Percentiles rank a stretch among this genome's conserved stretches.
phyloP scores from a whole-genome alignment of 2,797 vertebrate species.

The Sandelia bainsii region DNA sequence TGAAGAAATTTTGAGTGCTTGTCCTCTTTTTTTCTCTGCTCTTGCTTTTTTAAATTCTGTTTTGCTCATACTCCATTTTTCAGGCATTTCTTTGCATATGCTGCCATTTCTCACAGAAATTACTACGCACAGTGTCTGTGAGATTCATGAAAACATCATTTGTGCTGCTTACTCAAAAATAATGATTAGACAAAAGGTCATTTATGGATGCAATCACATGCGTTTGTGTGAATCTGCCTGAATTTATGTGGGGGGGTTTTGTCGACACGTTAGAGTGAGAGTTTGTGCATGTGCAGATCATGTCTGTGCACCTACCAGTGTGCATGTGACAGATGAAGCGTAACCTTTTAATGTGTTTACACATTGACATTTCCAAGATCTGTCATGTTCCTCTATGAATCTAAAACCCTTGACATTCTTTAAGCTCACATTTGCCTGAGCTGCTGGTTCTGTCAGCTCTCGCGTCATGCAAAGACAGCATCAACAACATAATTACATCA shows the following conservation, averaged over 20 bases:
- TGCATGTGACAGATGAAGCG: conserved; percentile 53
- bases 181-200: conserved; percentile 69
- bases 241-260: not conserved
- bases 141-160: conserved; percentile 66
- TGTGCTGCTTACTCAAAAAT: conserved; percentile 65
- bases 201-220: conserved; percentile 36
- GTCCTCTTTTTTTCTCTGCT: conserved; percentile 18
- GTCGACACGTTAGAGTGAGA: not conserved
- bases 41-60: conserved; percentile 23
- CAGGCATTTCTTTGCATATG: conserved; percentile 37
- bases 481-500: conserved; percentile 70
- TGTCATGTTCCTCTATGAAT: conserved; percentile 57
- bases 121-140: conserved; percentile 32
- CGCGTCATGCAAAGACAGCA: conserved; percentile 38
- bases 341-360: conserved; percentile 76
- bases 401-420: conserved; percentile 74
- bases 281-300: conserved; percentile 21
- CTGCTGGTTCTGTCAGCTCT: conserved; percentile 54
- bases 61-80: conserved; percentile 44
- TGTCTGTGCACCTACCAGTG: conserved; percentile 33
- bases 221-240: conserved; percentile 1
- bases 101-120: conserved; percentile 59
- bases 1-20: conserved; percentile 54
- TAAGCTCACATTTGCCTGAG: conserved; percentile 59
- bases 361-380: conserved; percentile 76